Base-by-base conservation (phyloP, 2,113 vertebrate genomes). In the Atractosteus spatula region DNA sequence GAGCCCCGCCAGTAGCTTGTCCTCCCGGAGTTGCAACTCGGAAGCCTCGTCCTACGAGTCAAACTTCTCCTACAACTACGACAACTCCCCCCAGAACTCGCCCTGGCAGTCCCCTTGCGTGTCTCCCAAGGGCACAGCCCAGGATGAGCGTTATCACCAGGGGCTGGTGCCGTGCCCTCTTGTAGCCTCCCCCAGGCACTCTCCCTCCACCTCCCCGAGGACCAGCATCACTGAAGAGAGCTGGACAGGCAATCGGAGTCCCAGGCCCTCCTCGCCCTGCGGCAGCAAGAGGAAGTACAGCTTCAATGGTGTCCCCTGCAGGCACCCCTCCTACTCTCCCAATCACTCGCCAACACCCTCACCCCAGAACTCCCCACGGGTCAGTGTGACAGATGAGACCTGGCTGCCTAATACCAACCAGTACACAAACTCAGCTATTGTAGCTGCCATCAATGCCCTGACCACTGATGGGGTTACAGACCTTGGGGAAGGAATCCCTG, bases 91-190 rank as follows among this genome's bases (percentile, higher is more conserved):
- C 0, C 96, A 97, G 86, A 98, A 94, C 7, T 98, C 96, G 10
- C 97, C 97, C 0, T 99, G 96, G 97, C 96, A 98, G 83, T 99
- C 97, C 0, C 97, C 97, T 0, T 98, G 97, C 0, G 96, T 99
- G 70, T 99, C 96, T 11, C 97, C 97, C 0, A 95, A 93, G 86
- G 93, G 95, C 79, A 91, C 91, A 92, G 42, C 89, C 90, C 17
- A 92, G 29, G 29, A 29, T 29, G 29, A 29, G 29, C 29, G 29
- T 91, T 56, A 90, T 94, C 11, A 90, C 92, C 0, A 51, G 47
- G 83, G 88, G 70, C 93, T 98, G 82, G 92, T 95, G 51, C 91
- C 96, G 74, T 98, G 95, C 76, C 90, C 93, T 8, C 89, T 96
- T 75, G 91, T 94, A 51, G 81, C 82, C 57, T 97, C 96, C n/a